Percentiles rank a stretch among this genome's conserved stretches.
Conservation (phyloP, 2,888 invertebrate species). For the Caenorhabditis angaria region DNA sequence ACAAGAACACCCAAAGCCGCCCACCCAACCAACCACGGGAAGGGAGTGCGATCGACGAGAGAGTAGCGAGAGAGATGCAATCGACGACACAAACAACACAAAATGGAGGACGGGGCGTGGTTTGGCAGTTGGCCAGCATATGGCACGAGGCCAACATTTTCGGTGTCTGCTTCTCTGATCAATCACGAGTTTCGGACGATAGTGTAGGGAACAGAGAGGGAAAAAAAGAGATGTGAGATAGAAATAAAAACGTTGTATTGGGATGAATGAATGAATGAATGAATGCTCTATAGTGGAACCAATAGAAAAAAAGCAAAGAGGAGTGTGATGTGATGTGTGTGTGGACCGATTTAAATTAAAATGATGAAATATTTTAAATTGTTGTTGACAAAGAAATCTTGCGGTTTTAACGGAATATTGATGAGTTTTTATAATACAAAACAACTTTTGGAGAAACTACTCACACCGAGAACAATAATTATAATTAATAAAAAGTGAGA, state of each 20-base stretch:
- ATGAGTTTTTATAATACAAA: too few species aligned
- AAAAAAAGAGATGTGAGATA: not conserved
- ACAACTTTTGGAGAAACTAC: too few species aligned
- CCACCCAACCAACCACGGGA: not conserved
- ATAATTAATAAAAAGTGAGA: too few species aligned
- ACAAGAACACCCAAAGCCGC: not conserved
- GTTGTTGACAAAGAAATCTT: too few species aligned
- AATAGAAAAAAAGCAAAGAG: too few species aligned
- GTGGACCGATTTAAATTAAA: constrained; percentile 1
- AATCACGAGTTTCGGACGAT: not conserved
- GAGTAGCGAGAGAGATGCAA: not conserved
- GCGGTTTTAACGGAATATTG: too few species aligned
- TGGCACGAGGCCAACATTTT: constrained; percentile 13
- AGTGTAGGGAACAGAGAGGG: not conserved
- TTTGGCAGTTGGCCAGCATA: constrained; percentile 38
- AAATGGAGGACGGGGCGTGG: constrained; percentile 12
- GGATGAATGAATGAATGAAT: too few species aligned
- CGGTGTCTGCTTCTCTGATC: not conserved
- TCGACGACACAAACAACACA: not conserved
- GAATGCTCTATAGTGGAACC: too few species aligned
- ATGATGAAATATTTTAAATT: not conserved
- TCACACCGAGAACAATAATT: too few species aligned
- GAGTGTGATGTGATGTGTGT: not conserved
- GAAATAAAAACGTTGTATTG: too few species aligned
- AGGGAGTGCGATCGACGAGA: not conserved